Percentiles rank a stretch among this genome's conserved stretches.
Conservation (phyloP, 2,888 invertebrate species). For the Platycheirus albimanus region DNA sequence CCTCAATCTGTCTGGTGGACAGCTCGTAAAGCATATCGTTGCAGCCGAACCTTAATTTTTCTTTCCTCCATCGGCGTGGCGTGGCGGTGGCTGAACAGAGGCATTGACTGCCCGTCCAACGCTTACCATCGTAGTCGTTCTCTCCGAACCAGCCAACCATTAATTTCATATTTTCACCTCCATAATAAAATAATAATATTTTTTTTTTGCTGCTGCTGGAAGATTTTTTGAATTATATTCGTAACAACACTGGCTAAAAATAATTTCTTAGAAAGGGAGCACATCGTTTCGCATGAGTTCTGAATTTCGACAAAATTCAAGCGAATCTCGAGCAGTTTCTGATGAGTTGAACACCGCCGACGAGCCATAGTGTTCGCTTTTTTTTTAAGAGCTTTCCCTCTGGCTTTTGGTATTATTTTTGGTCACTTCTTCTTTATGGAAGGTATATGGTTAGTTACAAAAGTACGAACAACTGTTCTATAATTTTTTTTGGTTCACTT, state of each 20-base stretch:
- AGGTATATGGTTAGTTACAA: too few relatives aligned
- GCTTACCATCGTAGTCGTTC: too few relatives aligned
- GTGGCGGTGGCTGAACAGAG: background rate
- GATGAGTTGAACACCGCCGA: background rate
- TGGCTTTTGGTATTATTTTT: conserved; percentile 29
- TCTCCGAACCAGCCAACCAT: conserved; percentile 45
- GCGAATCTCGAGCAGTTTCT: conserved; percentile 44
- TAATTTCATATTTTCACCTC: conserved; percentile 72
- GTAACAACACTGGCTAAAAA: conserved; percentile 46
- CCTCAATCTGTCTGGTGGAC: conserved; percentile 68
- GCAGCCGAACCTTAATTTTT: conserved; percentile 52
- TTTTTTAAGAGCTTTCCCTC: conserved; percentile 51
- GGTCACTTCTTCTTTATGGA: conserved; percentile 32
- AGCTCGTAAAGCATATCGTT: conserved; percentile 36
- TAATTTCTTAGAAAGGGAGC: conserved; percentile 67
- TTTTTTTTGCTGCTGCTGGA: conserved; percentile 16
- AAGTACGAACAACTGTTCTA: conserved; percentile 62
- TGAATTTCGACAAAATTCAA: conserved; percentile 63
- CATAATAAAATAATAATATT: conserved; percentile 6
- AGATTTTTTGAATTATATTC: too few relatives aligned
- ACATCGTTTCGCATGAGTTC: conserved; percentile 73
- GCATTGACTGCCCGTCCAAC: background rate
- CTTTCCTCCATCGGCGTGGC: background rate
- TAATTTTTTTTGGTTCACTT: conserved; percentile 68
- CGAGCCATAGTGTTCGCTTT: background rate